Evolutionary conservation across 2,888 invertebrate genomes (phyloP).

Genomic region (Macrophya alboannulata): DNA sequence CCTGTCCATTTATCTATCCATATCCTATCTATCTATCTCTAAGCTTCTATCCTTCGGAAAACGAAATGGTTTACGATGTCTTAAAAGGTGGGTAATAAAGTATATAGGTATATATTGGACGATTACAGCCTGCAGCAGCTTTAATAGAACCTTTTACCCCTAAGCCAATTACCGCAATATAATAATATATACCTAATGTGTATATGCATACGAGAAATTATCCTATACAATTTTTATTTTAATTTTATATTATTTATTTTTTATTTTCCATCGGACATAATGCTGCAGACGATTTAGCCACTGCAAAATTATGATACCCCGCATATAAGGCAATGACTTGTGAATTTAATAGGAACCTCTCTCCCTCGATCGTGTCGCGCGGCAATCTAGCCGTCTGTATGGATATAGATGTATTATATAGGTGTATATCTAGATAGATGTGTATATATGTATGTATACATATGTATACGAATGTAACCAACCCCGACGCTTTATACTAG

Average conservation of each 20-base stretch:
- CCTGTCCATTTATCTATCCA: not conserved
- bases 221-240: not conserved
- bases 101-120: not conserved
- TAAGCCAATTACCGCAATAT: conserved; percentile 23
- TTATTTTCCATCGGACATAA: not conserved
- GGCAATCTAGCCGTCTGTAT: conserved; percentile 28
- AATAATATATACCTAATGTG: not conserved
- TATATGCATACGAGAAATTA: not conserved
- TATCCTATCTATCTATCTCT: not conserved
- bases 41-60: conserved; percentile 5
- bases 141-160: conserved; percentile 16
- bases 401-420: not conserved
- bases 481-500: not conserved
- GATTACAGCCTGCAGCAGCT: not conserved
- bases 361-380: not conserved
- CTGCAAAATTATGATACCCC: not conserved
- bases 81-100: conserved; percentile 35
- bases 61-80: conserved; percentile 31
- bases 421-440: not conserved
- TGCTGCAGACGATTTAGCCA: not conserved
- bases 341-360: not conserved
- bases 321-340: not conserved
- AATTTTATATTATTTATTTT: not conserved
- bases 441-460: not conserved
- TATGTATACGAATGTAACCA: not conserved